Percentiles rank a stretch among this genome's conserved stretches.
These are phyloP conservation scores for Orussus abietinus DNA, from an alignment of 1,140 invertebrate species.

Conservation along the genomic window DNA sequence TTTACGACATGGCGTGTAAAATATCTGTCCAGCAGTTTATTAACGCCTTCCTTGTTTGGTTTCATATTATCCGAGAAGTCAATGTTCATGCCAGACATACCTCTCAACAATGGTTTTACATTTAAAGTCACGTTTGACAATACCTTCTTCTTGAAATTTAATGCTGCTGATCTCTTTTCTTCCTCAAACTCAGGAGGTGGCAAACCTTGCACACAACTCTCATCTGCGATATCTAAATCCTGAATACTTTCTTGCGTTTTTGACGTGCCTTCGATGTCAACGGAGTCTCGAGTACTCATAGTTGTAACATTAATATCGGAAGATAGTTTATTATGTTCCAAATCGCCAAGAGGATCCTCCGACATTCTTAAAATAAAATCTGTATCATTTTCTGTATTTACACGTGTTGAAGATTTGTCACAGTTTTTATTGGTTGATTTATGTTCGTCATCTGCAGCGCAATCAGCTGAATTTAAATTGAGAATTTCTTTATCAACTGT, in stretches of 20 bases:
- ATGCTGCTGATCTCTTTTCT: conserved; percentile 2
- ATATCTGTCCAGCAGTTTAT: conserved; percentile 61
- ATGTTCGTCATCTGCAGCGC: conserved; percentile 2
- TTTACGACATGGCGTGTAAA: conserved; percentile 55
- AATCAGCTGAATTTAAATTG: conserved; percentile 7
- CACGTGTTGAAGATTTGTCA: too few species aligned
- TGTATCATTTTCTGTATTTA: too few species aligned
- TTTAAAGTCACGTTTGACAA: conserved; percentile 19
- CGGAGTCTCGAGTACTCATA: too few species aligned
- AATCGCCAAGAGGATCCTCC: too few species aligned
- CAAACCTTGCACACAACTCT: too few species aligned
- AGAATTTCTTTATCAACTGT: conserved; percentile 9
- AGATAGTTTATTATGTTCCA: too few species aligned
- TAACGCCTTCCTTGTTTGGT: conserved; percentile 50
- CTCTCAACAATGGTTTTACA: conserved; percentile 55
- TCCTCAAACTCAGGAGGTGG: conserved; percentile 20
- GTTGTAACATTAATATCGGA: too few species aligned
- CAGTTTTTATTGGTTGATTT: too few species aligned
- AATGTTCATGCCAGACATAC: conserved; percentile 58
- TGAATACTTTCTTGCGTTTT: too few species aligned
- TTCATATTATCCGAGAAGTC: conserved; percentile 53
- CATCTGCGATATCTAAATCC: too few species aligned
- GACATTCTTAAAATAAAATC: too few species aligned
- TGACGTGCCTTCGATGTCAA: too few species aligned
- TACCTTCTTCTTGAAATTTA: conserved; percentile 18